Evolutionary conservation across 2,797 vertebrate species (phyloP).

Genomic region (Catharus ustulatus): DNA sequence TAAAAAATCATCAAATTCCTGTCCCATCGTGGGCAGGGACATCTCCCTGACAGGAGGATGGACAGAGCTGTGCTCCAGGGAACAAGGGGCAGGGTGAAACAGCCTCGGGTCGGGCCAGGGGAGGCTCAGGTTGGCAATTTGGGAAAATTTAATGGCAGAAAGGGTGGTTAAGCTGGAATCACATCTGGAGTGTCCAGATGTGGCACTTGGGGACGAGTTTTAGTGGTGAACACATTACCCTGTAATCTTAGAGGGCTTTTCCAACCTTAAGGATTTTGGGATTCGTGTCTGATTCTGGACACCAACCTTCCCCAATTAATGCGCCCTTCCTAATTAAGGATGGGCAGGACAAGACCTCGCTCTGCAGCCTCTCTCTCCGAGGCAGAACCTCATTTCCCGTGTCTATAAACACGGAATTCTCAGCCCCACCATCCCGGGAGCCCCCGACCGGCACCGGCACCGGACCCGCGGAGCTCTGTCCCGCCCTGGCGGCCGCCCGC

Average conservation of each 20-base stretch:
- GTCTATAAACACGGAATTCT: fast-evolving
- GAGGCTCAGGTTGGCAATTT: not conserved
- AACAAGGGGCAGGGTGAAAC: not conserved
- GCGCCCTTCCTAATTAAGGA: fast-evolving
- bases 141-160: fast-evolving
- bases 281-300: not conserved
- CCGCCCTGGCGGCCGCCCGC: constrained; percentile 28
- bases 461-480: not conserved
- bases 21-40: not conserved
- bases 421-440: no score
- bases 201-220: not conserved
- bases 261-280: not conserved
- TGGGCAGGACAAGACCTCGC: not conserved
- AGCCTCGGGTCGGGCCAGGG: no score
- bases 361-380: not conserved
- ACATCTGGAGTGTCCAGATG: not conserved
- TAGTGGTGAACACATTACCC: fast-evolving
- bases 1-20: no score
- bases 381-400: fast-evolving
- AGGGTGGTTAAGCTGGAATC: not conserved
- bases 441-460: no score
- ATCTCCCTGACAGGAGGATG: not conserved
- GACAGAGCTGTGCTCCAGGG: not conserved
- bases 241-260: not conserved
- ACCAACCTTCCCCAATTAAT: not conserved